A percentile compares a stretch with the other conserved stretches of the same genome.
Conservation (phyloP, 1,140 invertebrate species). For the Heliconius hermathena region DNA sequence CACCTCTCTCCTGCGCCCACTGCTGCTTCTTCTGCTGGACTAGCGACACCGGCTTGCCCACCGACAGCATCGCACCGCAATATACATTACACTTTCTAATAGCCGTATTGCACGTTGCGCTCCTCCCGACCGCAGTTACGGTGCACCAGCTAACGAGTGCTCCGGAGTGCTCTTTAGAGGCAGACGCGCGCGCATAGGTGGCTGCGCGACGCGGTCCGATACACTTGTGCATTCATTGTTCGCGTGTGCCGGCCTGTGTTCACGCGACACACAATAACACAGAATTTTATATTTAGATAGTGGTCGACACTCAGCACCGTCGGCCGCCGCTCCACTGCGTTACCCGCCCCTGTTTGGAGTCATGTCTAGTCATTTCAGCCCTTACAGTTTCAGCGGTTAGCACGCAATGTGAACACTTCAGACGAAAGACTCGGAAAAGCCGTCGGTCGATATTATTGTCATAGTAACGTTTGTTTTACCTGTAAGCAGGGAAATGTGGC, state of each 20-base stretch:
- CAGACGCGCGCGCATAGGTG: slow-evolving; percentile 70
- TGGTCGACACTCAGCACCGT: slow-evolving; percentile 32
- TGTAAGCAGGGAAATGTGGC: slow-evolving; percentile 59
- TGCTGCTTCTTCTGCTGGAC: slow-evolving; percentile 88
- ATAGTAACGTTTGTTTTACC: slow-evolving; percentile 78
- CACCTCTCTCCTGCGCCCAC: slow-evolving; percentile 90
- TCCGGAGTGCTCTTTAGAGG: slow-evolving; percentile 69
- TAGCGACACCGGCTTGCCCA: slow-evolving; percentile 82
- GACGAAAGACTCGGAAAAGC: slow-evolving; percentile 77
- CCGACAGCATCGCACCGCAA: slow-evolving; percentile 74
- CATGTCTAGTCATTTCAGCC: slow-evolving; percentile 61
- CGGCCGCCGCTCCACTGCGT: slow-evolving; percentile 34
- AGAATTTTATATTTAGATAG: slow-evolving; percentile 42
- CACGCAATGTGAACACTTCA: slow-evolving; percentile 75
- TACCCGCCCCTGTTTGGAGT: slow-evolving; percentile 29
- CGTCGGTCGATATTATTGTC: slow-evolving; percentile 76
- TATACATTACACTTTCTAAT: slow-evolving; percentile 78
- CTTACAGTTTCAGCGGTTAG: slow-evolving; percentile 69
- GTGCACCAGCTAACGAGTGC: slow-evolving; percentile 74
- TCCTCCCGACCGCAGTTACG: slow-evolving; percentile 64
- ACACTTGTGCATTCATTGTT: slow-evolving; percentile 72
- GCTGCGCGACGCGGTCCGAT: slow-evolving; percentile 68
- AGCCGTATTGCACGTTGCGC: slow-evolving; percentile 68
- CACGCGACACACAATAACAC: slow-evolving; percentile 49
- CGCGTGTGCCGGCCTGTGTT: slow-evolving; percentile 48